These are phyloP conservation scores for Macaria notata DNA, from an alignment of 2,888 invertebrate genomes.

Conservation along the genomic window DNA sequence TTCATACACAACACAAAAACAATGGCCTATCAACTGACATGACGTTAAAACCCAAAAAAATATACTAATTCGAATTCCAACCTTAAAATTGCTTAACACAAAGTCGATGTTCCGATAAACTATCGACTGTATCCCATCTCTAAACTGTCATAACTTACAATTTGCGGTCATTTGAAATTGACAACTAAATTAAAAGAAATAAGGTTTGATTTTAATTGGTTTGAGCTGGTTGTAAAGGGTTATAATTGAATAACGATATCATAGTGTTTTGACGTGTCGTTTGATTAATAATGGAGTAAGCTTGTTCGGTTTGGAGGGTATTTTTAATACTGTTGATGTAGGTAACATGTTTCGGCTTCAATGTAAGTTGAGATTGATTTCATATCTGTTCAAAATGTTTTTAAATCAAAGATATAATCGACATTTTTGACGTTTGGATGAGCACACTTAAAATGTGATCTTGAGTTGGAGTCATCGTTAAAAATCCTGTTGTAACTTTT, in stretches of 20 bases:
- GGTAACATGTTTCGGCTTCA: slow-evolving; percentile 66
- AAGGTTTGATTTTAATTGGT: slow-evolving; percentile 30
- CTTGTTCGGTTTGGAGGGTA: slow-evolving; percentile 61
- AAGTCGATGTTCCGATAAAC: slow-evolving; percentile 38
- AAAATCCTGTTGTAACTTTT: no score
- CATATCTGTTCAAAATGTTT: neutral
- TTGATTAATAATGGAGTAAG: slow-evolving; percentile 79
- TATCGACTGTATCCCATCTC: slow-evolving; percentile 25
- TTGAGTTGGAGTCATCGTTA: no score
- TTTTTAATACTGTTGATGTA: slow-evolving; percentile 64
- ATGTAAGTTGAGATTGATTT: slow-evolving; percentile 33
- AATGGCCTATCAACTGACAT: slow-evolving; percentile 69
- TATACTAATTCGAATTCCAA: slow-evolving; percentile 28
- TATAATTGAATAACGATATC: slow-evolving; percentile 77
- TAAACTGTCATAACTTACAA: slow-evolving; percentile 37
- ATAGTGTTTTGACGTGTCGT: slow-evolving; percentile 78
- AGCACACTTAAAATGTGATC: no score
- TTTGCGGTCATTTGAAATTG: slow-evolving; percentile 14
- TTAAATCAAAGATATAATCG: neutral
- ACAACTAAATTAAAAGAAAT: accelerated
- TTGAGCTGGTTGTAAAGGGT: slow-evolving; percentile 57
- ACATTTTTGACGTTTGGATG: no score
- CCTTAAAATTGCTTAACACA: slow-evolving; percentile 23
- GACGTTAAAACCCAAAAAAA: slow-evolving; percentile 54
- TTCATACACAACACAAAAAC: slow-evolving; percentile 74